These are phyloP conservation scores for Glossophaga mutica DNA, from an alignment of 2,797 vertebrate genomes.

Conservation along the genomic window DNA sequence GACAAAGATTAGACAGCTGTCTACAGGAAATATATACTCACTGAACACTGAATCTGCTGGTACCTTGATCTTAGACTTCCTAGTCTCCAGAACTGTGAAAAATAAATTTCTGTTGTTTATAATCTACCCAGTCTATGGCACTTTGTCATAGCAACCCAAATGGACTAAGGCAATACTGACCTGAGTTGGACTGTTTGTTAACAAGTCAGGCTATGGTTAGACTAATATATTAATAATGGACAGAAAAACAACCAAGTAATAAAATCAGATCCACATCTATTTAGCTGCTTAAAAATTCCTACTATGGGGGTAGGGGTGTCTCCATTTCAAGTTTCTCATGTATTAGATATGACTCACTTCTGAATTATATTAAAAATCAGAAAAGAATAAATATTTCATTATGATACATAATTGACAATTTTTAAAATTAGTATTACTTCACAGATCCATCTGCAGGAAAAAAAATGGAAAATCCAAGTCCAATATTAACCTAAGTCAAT, in stretches of 20 bases:
- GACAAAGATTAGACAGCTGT: background rate
- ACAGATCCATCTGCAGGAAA: conserved; percentile 13
- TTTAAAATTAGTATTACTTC: conserved; percentile 4
- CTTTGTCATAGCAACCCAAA: background rate
- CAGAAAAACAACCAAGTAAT: conserved; percentile 35
- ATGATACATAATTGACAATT: conserved; percentile 29
- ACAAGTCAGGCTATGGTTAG: background rate
- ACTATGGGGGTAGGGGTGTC: background rate
- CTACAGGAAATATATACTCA: background rate
- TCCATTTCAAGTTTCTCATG: conserved; percentile 30
- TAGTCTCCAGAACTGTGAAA: background rate
- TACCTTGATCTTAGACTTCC: background rate
- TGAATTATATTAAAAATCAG: conserved; percentile 37
- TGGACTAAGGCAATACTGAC: background rate
- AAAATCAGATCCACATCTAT: conserved; percentile 1
- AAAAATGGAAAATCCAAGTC: conserved; percentile 39
- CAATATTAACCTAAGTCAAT: conserved; percentile 6
- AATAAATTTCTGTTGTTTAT: background rate
- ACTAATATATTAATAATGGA: conserved; percentile 7
- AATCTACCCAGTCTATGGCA: background rate
- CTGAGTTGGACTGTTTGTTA: background rate
- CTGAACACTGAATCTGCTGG: background rate
- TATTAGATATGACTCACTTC: conserved; percentile 43
- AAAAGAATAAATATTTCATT: conserved; percentile 45
- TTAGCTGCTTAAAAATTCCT: conserved; percentile 32